phyloP scores from a whole-genome alignment of 2,113 vertebrate species.

The Pavo muticus region DNA sequence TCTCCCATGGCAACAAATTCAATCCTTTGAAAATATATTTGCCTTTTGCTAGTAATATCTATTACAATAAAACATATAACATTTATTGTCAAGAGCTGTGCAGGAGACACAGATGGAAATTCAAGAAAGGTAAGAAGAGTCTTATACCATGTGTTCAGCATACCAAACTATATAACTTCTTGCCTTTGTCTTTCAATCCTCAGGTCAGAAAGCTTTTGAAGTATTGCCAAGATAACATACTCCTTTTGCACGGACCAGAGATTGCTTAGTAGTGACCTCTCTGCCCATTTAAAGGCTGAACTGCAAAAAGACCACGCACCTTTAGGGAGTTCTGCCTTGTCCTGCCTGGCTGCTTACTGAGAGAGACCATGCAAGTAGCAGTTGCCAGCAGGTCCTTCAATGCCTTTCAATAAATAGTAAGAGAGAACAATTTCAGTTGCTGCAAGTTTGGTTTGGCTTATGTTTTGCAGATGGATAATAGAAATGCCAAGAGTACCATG shows the following conservation, averaged over 20 bases:
- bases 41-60: slow-evolving; percentile 17
- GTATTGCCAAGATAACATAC: neutral
- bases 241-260: slow-evolving; percentile 12
- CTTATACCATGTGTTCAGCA: neutral
- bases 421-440: neutral
- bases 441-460: neutral
- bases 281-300: neutral
- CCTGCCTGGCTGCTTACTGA: neutral
- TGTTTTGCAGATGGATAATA: neutral
- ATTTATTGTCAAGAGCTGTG: neutral
- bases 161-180: neutral
- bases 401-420: neutral
- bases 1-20: slow-evolving; percentile 59
- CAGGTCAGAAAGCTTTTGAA: slow-evolving; percentile 10
- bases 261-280: slow-evolving; percentile 12
- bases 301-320: neutral
- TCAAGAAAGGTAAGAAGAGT: neutral
- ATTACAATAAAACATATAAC: neutral
- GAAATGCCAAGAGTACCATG: neutral
- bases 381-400: neutral
- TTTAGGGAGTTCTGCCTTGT: neutral
- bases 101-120: neutral
- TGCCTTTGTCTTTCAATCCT: neutral
- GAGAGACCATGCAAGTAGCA: neutral
- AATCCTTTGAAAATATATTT: slow-evolving; percentile 36